These are phyloP conservation scores for Doryteuthis pealeii DNA, from an alignment of 1,140 invertebrate genomes.

Conservation along the genomic window DNA sequence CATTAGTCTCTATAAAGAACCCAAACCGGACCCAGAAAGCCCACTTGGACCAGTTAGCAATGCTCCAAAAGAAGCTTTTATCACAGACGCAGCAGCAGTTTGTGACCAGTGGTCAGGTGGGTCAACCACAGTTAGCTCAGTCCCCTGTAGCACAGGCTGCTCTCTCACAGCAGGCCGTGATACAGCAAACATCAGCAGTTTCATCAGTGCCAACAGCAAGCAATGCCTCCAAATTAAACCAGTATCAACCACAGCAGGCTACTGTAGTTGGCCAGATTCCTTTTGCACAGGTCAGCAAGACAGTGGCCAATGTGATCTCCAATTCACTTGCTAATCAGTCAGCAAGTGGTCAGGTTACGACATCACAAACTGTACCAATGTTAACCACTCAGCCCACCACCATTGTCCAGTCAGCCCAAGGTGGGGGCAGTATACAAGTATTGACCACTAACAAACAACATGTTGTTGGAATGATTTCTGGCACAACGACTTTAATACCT, in stretches of 20 bases:
- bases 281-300: background rate
- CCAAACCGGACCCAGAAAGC: slow-evolving; percentile 30
- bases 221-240: slow-evolving; percentile 3
- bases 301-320: background rate
- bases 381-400: slow-evolving; percentile 12
- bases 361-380: background rate
- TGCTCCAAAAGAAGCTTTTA: slow-evolving; percentile 29
- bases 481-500: slow-evolving; percentile 3
- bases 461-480: slow-evolving; percentile 6
- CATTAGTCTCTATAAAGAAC: slow-evolving; percentile 26
- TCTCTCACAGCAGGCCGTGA: background rate
- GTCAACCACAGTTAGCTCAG: slow-evolving; percentile 19
- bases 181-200: background rate
- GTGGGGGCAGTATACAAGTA: slow-evolving; percentile 2
- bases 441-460: slow-evolving; percentile 10
- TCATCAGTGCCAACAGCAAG: slow-evolving; percentile 9
- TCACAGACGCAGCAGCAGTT: slow-evolving; percentile 24
- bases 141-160: slow-evolving; percentile 10
- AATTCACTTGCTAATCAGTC: background rate
- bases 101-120: slow-evolving; percentile 10
- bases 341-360: background rate
- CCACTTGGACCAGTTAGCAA: slow-evolving; percentile 23
- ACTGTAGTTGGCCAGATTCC: slow-evolving; percentile 6
- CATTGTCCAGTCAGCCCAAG: slow-evolving; percentile 15
- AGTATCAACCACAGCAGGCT: background rate